Percentiles rank a stretch among this genome's conserved stretches.
Evolutionary conservation across 2,113 vertebrate genomes (phyloP).

Genomic region (Dinomys branickii): DNA sequence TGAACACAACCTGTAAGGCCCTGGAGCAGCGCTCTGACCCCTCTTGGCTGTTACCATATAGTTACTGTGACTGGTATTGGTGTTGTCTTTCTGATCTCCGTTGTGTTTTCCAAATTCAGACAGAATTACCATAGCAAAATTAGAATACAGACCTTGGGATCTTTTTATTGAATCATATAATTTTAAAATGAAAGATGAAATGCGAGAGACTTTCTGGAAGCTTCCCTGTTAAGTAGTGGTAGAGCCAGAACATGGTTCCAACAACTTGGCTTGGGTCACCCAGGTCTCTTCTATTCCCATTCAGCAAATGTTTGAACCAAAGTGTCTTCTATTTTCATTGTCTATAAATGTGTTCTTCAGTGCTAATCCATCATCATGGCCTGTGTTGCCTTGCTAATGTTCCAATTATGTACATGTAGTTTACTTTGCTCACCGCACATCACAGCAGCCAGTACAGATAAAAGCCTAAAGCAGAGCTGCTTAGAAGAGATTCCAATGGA

Average conservation of each 20-base stretch:
- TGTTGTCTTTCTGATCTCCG: neutral
- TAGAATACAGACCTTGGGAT: neutral
- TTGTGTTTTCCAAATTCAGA: neutral
- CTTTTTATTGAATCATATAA: neutral
- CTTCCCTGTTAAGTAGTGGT: neutral
- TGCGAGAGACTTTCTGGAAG: neutral
- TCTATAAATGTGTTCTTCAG: neutral
- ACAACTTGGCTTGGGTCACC: neutral
- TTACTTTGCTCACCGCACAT: neutral
- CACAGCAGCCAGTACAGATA: neutral
- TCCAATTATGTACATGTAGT: too few species aligned
- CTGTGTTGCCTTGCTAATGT: neutral
- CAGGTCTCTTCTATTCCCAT: neutral
- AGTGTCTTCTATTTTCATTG: neutral
- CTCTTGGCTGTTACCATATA: rapidly evolving
- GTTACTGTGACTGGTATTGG: too few species aligned
- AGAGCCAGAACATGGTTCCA: neutral
- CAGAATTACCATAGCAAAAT: neutral
- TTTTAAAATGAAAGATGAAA: conserved; percentile 5
- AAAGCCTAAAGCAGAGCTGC: neutral
- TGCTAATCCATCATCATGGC: neutral
- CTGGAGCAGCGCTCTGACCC: neutral
- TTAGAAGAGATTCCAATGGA: neutral
- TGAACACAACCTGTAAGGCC: too few species aligned
- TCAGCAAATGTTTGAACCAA: neutral